Conservation (phyloP, 2,113 vertebrate species). For the Plectropomus leopardus region DNA sequence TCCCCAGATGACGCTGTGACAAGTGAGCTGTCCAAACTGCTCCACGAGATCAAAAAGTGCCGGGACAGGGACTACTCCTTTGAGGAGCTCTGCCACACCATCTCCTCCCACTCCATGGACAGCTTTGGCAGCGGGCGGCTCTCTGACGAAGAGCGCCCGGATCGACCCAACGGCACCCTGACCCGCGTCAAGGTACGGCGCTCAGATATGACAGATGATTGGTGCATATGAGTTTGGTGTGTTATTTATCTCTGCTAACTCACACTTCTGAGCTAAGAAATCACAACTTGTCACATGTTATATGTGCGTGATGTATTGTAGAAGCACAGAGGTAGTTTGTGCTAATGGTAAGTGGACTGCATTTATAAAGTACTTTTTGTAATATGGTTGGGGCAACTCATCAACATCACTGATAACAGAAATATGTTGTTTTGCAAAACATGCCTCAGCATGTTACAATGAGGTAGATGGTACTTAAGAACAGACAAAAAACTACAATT, state of each 20-base stretch:
- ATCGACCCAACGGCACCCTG: conserved; percentile 90
- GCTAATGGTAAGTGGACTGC: background rate
- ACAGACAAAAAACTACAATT: no score
- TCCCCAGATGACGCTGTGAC: conserved; percentile 93
- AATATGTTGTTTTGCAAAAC: no score
- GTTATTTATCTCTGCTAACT: no score
- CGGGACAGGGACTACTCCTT: conserved; percentile 97
- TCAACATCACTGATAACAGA: no score
- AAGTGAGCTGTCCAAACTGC: conserved; percentile 94
- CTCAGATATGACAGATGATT: background rate
- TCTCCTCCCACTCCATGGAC: conserved; percentile 96
- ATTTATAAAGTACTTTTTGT: background rate
- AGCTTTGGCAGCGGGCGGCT: conserved; percentile 90
- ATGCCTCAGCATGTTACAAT: no score
- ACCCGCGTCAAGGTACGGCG: conserved; percentile 81
- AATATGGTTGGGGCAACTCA: no score
- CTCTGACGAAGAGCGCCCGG: conserved; percentile 91
- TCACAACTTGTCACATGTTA: background rate
- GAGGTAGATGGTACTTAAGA: no score
- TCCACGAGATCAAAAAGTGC: conserved; percentile 96
- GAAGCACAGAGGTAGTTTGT: background rate
- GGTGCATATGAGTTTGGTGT: background rate
- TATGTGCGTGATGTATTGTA: no score
- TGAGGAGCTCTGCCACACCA: conserved; percentile 95
- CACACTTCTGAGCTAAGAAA: background rate